These are phyloP conservation scores for Drosophila tristis DNA, from an alignment of 1,140 invertebrate genomes.

Conservation along the genomic window DNA sequence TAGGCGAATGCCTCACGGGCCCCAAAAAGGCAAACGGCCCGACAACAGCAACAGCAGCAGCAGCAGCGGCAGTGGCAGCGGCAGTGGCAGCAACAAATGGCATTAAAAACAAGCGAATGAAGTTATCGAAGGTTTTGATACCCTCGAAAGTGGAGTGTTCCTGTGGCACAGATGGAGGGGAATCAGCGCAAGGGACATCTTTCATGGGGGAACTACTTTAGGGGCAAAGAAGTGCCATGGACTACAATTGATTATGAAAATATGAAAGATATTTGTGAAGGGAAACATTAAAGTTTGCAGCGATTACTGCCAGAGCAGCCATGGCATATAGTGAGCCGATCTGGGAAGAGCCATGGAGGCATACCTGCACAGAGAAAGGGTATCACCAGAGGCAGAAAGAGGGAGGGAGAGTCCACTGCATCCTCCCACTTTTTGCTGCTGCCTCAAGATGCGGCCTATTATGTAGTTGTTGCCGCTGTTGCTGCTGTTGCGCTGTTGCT, in stretches of 20 bases:
- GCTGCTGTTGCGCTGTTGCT: slow-evolving; percentile 14
- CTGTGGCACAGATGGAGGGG: background rate
- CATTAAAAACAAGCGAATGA: slow-evolving; percentile 38
- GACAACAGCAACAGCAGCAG: slow-evolving; percentile 58
- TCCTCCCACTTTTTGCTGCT: slow-evolving; percentile 82
- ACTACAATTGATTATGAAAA: too few relatives aligned
- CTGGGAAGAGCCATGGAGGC: background rate
- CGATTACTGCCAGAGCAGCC: too few relatives aligned
- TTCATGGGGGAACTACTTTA: too few relatives aligned
- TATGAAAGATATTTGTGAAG: too few relatives aligned
- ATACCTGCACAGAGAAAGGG: background rate
- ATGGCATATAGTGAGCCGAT: too few relatives aligned
- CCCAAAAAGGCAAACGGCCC: slow-evolving; percentile 78
- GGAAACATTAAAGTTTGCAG: too few relatives aligned
- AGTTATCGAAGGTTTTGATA: too few relatives aligned
- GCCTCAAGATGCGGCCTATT: slow-evolving; percentile 71
- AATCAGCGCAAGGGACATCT: slow-evolving; percentile 17
- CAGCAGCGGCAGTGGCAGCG: slow-evolving; percentile 35
- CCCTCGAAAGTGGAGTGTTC: too few relatives aligned
- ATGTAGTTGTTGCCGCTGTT: slow-evolving; percentile 60
- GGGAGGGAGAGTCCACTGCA: slow-evolving; percentile 73
- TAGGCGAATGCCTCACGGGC: slow-evolving; percentile 80
- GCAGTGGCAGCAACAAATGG: slow-evolving; percentile 49
- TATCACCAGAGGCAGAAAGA: slow-evolving; percentile 49
- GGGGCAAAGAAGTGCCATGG: too few relatives aligned